Conservation (phyloP, 2,113 vertebrate species). For the Sebastes fasciatus region DNA sequence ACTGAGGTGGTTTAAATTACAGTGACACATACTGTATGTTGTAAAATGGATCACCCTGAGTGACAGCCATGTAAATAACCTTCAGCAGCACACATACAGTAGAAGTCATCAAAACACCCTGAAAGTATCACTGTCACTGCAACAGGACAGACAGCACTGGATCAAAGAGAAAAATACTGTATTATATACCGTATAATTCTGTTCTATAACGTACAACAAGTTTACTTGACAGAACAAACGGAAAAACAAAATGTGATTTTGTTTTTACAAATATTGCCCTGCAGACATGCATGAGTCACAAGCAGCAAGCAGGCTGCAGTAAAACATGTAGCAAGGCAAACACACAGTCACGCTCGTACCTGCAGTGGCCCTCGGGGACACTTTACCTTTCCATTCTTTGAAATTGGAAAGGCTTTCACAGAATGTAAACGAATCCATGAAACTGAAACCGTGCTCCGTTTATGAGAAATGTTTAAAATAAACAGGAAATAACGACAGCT, state of each 20-base stretch:
- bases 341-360: background rate
- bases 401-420: background rate
- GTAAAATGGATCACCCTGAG: constrained; percentile 7
- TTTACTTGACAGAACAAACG: background rate
- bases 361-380: background rate
- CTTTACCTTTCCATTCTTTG: constrained; percentile 13
- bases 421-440: background rate
- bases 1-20: constrained; percentile 4
- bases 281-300: background rate
- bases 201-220: background rate
- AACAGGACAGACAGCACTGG: background rate
- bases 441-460: constrained; percentile 1
- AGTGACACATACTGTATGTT: background rate
- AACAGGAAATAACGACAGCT: background rate
- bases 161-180: background rate
- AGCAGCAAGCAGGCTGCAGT: background rate
- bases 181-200: background rate
- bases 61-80: constrained; percentile 13
- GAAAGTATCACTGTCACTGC: background rate
- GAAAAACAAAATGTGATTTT: too few relatives aligned
- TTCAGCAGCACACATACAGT: constrained; percentile 10
- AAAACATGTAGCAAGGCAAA: constrained; percentile 1
- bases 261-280: too few relatives aligned
- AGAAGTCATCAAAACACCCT: constrained; percentile 4
- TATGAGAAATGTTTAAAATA: background rate